Conservation (phyloP, 2,113 vertebrate genomes). For the Burhinus bistriatus region DNA sequence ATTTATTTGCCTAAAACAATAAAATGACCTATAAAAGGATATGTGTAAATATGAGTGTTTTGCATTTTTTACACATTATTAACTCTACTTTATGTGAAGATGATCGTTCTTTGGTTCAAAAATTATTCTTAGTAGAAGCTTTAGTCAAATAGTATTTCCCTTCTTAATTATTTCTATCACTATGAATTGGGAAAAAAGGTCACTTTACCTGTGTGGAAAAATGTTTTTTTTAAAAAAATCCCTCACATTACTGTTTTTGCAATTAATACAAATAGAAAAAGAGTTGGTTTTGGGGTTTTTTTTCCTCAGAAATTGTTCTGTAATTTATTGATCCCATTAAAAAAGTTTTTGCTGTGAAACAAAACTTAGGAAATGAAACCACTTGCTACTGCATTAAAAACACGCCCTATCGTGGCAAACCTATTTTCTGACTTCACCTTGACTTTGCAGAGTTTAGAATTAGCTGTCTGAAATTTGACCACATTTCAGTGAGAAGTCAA, state of each 20-base stretch:
- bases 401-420: not conserved
- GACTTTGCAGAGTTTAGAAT: conserved; percentile 45
- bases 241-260: not conserved
- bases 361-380: not conserved
- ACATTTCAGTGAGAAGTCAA: conserved; percentile 61
- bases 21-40: not conserved
- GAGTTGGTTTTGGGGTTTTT: not conserved
- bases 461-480: conserved; percentile 60
- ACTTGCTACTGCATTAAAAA: not conserved
- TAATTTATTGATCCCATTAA: not conserved
- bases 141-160: not conserved
- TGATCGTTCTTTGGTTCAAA: not conserved
- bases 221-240: not conserved
- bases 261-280: not conserved
- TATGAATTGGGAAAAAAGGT: not conserved
- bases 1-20: not conserved
- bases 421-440: conserved; percentile 46
- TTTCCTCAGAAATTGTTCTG: not conserved
- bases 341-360: conserved; percentile 11
- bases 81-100: not conserved
- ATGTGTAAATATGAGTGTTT: not conserved
- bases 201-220: not conserved
- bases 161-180: conserved; percentile 4
- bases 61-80: not conserved
- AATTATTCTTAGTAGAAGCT: not conserved